Conservation (phyloP, 2,113 vertebrate species). For the Columba janthina region DNA sequence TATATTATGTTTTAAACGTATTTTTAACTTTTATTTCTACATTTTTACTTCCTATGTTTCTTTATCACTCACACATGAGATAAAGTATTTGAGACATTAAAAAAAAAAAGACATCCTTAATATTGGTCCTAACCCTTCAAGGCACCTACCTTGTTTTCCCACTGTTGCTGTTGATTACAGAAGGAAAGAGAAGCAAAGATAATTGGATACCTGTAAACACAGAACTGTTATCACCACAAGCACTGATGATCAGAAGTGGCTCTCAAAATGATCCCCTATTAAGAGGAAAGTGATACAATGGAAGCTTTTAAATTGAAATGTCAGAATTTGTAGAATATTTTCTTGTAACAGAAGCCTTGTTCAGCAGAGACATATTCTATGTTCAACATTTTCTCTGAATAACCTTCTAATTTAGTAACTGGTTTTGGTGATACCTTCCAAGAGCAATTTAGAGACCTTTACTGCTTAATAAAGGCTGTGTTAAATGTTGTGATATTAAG, state of each 20-base stretch:
- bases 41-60: background rate
- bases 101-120: background rate
- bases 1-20: background rate
- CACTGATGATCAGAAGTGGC: background rate
- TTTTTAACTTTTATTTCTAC: background rate
- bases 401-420: background rate
- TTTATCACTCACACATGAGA: background rate
- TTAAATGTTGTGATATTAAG: slow-evolving; percentile 15
- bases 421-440: background rate
- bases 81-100: background rate
- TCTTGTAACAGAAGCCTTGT: background rate
- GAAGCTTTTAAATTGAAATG: background rate
- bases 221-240: background rate
- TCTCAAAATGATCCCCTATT: background rate
- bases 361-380: background rate
- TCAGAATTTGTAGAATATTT: background rate
- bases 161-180: background rate
- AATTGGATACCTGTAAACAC: background rate
- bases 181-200: background rate
- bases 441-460: background rate
- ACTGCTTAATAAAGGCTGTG: background rate
- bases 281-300: background rate
- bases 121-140: background rate
- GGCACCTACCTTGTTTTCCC: background rate
- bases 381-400: background rate